Conservation (phyloP, 2,113 vertebrate genomes). For the Gadus chalcogrammus region DNA sequence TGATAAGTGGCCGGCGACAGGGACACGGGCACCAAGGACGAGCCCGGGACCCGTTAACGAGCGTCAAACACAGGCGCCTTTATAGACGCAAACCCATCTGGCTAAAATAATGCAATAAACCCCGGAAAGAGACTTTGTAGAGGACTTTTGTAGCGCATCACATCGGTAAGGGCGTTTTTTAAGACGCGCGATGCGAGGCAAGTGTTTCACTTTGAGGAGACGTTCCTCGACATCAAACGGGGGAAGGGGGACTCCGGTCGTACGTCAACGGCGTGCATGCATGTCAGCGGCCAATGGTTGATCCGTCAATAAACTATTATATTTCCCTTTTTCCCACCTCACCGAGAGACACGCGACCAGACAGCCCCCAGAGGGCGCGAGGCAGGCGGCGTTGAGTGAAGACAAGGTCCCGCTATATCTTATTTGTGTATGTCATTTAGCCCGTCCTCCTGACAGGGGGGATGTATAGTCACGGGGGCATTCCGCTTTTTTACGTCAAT, state of each 20-base stretch:
- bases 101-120: neutral
- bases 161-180: conserved; percentile 4
- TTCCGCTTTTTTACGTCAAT: conserved; percentile 35
- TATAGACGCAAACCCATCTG: neutral
- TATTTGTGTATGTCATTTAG: conserved; percentile 54
- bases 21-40: conserved; percentile 27
- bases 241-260: conserved; percentile 1
- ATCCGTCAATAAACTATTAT: conserved; percentile 54
- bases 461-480: conserved; percentile 40
- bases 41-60: conserved; percentile 18
- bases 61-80: conserved; percentile 20
- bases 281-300: conserved; percentile 39
- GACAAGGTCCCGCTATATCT: conserved; percentile 50
- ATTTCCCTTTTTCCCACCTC: conserved; percentile 25
- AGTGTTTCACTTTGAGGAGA: conserved; percentile 39
- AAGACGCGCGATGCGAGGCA: conserved; percentile 1
- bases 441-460: conserved; percentile 46
- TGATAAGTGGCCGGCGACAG: conserved; percentile 24
- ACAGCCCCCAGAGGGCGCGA: conserved; percentile 24
- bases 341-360: conserved; percentile 25
- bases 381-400: conserved; percentile 46
- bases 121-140: neutral
- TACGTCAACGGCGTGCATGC: conserved; percentile 14
- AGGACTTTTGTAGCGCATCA: too few species aligned
- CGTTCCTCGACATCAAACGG: conserved; percentile 17